A percentile compares a stretch with the other conserved stretches of the same genome.
phyloP scores from a whole-genome alignment of 2,888 invertebrate genomes.

The Pyrrhia umbra region DNA sequence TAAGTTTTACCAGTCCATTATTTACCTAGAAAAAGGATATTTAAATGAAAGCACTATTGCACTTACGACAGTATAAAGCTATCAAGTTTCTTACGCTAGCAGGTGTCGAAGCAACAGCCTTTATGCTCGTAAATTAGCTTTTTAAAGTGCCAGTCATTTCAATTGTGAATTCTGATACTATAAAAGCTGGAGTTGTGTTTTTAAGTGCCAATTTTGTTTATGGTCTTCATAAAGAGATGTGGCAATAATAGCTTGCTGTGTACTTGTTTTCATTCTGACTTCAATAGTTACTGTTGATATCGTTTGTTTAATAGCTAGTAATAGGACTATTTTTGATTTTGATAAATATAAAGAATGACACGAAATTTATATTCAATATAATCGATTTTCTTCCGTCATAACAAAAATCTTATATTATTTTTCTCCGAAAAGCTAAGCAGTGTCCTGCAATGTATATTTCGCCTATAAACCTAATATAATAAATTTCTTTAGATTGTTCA shows the following conservation, averaged over 20 bases:
- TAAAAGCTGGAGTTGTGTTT: neutral
- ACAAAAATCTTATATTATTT: too few relatives aligned
- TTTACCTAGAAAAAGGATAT: conserved; percentile 1
- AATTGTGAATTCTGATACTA: conserved; percentile 6
- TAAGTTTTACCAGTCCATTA: neutral
- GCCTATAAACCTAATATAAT: too few relatives aligned
- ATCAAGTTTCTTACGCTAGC: neutral
- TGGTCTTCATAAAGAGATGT: neutral
- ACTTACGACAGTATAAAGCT: conserved; percentile 6
- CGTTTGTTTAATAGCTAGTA: neutral
- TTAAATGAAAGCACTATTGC: conserved; percentile 7
- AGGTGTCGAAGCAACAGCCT: conserved; percentile 20
- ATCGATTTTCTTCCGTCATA: too few relatives aligned
- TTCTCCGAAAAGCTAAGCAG: too few relatives aligned
- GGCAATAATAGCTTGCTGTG: neutral
- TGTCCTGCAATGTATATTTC: too few relatives aligned
- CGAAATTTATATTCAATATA: too few relatives aligned
- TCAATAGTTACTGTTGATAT: neutral
- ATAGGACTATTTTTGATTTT: neutral
- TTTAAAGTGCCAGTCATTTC: neutral
- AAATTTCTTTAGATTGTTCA: too few relatives aligned
- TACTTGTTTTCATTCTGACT: neutral
- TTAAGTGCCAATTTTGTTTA: conserved; percentile 12
- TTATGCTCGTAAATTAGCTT: conserved; percentile 25
- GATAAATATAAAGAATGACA: neutral